Percentiles rank a stretch among this genome's conserved stretches.
Conservation (phyloP, 23 tunicate genomes). For the Ascidia mentula region DNA sequence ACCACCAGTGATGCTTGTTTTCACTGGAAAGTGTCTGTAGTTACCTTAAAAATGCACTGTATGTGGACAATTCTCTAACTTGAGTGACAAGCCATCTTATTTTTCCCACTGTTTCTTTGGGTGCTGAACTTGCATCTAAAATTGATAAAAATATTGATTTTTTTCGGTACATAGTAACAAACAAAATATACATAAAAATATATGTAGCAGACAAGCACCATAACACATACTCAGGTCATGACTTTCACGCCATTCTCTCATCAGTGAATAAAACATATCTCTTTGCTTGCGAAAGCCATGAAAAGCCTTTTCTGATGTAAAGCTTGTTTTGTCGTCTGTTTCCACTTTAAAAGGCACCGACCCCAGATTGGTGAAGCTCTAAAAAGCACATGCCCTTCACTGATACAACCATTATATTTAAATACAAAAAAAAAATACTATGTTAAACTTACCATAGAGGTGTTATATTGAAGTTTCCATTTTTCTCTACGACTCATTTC, state of each 20-base stretch:
- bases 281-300: slow-evolving; percentile 74
- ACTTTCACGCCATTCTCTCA: slow-evolving; percentile 42
- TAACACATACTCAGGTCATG: not conserved
- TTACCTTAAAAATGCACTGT: slow-evolving; percentile 42
- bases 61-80: slow-evolving; percentile 30
- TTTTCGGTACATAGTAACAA: no score
- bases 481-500: not conserved
- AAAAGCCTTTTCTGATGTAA: slow-evolving; percentile 53
- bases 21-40: not conserved
- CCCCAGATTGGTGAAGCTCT: not conserved
- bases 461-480: not conserved
- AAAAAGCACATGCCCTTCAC: not conserved
- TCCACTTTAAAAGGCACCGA: slow-evolving; percentile 64
- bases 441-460: not conserved
- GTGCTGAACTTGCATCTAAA: slow-evolving; percentile 1
- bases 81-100: slow-evolving; percentile 35
- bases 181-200: no score
- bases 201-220: no score
- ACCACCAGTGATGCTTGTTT: not conserved
- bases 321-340: slow-evolving; percentile 62
- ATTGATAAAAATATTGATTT: not conserved
- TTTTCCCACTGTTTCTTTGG: slow-evolving; percentile 38
- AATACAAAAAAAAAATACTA: not conserved
- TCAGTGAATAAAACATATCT: slow-evolving; percentile 53
- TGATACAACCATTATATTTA: not conserved